These are phyloP conservation scores for Leuctra nigra DNA, from an alignment of 2,888 invertebrate species.

Conservation along the genomic window DNA sequence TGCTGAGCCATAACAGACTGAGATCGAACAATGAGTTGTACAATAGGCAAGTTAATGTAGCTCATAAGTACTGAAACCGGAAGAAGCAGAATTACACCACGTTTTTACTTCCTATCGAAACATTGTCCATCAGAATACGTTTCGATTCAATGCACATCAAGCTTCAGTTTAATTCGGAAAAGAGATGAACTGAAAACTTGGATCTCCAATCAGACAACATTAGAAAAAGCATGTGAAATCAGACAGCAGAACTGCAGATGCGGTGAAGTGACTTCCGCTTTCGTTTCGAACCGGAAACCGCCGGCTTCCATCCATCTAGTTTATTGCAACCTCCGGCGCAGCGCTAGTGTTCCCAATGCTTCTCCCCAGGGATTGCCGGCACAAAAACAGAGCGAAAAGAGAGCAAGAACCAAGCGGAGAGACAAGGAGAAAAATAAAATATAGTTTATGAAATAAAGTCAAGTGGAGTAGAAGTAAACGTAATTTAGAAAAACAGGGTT, in stretches of 20 bases:
- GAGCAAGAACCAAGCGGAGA: too few species aligned
- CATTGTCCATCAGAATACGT: background rate
- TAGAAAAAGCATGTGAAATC: constrained; percentile 6
- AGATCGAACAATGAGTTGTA: background rate
- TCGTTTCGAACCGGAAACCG: constrained; percentile 24
- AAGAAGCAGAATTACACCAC: too few species aligned
- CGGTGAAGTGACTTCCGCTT: constrained; percentile 16
- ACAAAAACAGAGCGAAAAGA: too few species aligned
- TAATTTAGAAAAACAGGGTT: too few species aligned
- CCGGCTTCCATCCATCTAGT: constrained; percentile 25
- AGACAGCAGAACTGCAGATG: background rate
- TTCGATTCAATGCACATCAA: background rate
- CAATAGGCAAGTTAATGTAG: background rate
- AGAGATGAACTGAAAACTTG: background rate
- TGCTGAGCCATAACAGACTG: too few species aligned
- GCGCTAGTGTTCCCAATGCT: constrained; percentile 8
- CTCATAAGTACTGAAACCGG: too few species aligned
- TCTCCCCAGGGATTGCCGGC: too few species aligned
- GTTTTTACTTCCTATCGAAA: too few species aligned
- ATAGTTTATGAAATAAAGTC: too few species aligned
- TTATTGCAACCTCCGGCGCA: constrained; percentile 17
- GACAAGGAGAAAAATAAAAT: too few species aligned
- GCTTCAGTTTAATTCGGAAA: background rate
- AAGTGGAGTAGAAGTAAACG: too few species aligned
- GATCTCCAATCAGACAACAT: constrained; percentile 15